Conservation (phyloP, 2,888 invertebrate species). For the Lepeophtheirus nordmannii region DNA sequence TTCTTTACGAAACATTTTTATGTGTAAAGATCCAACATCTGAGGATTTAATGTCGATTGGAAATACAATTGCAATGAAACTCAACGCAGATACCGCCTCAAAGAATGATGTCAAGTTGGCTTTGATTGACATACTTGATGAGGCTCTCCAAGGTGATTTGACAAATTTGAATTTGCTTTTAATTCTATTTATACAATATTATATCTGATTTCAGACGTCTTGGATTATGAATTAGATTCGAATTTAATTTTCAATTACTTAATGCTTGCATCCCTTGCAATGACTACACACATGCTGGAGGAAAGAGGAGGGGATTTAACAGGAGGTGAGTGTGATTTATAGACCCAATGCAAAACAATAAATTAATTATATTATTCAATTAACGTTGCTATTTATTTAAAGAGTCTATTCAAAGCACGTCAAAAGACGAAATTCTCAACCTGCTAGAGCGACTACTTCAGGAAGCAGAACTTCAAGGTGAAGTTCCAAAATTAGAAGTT, state of each 20-base stretch:
- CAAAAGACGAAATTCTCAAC: not conserved
- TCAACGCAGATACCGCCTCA: not conserved
- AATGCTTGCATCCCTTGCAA: constrained; percentile 17
- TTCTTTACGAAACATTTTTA: constrained; percentile 10
- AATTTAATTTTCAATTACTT: constrained; percentile 21
- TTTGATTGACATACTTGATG: constrained; percentile 17
- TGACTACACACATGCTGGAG: constrained; percentile 8
- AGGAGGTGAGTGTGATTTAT: constrained; percentile 7
- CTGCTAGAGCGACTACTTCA: constrained; percentile 7
- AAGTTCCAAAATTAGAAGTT: constrained; percentile 16
- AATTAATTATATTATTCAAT: not conserved
- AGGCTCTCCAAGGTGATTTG: constrained; percentile 17
- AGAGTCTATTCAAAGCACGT: constrained; percentile 2
- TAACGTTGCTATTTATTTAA: not conserved
- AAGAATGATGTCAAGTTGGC: constrained; percentile 14
- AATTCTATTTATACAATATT: too few relatives aligned
- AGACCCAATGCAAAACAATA: too few relatives aligned
- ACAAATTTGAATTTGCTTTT: too few relatives aligned
- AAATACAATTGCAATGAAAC: constrained; percentile 2
- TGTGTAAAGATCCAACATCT: constrained; percentile 9
- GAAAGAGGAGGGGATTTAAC: constrained; percentile 3
- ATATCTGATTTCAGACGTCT: not conserved
- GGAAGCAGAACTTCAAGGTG: constrained; percentile 10
- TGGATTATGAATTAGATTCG: constrained; percentile 18
- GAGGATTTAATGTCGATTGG: constrained; percentile 15